These are phyloP conservation scores for Ptychodera flava DNA, from an alignment of 35 echinoderm and acorn worm species.

Conservation along the genomic window DNA sequence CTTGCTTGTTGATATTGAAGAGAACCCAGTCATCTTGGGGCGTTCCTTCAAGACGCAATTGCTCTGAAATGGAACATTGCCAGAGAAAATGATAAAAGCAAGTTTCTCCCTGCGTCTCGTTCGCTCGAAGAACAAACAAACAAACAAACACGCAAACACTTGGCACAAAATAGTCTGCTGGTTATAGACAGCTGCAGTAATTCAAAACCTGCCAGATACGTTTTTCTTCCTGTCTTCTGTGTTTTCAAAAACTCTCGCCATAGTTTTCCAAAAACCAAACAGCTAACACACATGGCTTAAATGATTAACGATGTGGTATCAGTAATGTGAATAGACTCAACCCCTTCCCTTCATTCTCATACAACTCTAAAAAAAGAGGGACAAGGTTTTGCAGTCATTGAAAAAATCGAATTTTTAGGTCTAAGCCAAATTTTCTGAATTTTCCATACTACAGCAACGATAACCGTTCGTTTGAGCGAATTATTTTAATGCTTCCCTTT, in stretches of 20 bases:
- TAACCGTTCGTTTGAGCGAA: too few relatives aligned
- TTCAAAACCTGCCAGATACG: background rate
- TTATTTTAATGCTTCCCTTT: background rate
- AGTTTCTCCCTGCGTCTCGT: background rate
- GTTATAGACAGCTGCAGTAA: background rate
- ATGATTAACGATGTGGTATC: too few relatives aligned
- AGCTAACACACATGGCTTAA: too few relatives aligned
- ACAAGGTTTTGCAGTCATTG: background rate
- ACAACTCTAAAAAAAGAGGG: too few relatives aligned
- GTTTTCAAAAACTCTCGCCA: too few relatives aligned
- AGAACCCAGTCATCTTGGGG: conserved; percentile 64
- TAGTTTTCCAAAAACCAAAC: too few relatives aligned
- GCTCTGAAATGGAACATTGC: conserved; percentile 33
- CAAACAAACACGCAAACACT: too few relatives aligned
- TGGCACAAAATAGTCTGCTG: background rate
- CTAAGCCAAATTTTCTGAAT: background rate
- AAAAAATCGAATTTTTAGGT: background rate
- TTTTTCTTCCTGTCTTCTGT: too few relatives aligned
- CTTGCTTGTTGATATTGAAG: conserved; percentile 65
- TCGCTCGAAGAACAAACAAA: too few relatives aligned
- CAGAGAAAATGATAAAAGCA: background rate
- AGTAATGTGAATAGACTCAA: too few relatives aligned
- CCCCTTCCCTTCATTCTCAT: too few relatives aligned
- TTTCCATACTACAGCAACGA: too few relatives aligned
- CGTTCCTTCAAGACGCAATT: conserved; percentile 16